These are phyloP conservation scores for Amblyraja radiata DNA, from an alignment of 2,797 vertebrate genomes.

Conservation along the genomic window DNA sequence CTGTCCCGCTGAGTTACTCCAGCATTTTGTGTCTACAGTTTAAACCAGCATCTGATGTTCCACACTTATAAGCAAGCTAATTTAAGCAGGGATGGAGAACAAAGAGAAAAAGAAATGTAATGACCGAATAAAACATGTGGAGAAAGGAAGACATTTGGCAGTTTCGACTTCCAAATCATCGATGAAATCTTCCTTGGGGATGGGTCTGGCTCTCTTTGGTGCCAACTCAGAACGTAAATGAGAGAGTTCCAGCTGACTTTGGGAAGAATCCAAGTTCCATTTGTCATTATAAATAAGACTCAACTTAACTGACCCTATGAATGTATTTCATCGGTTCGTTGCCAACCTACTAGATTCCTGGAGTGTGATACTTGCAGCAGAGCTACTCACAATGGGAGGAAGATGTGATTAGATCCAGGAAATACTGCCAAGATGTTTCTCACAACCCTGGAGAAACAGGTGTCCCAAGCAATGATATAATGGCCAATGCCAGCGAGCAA, in stretches of 20 bases:
- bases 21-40: too few species aligned
- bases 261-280: conserved; percentile 30
- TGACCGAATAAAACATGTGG: background rate
- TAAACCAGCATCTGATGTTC: too few species aligned
- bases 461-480: background rate
- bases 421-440: background rate
- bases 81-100: background rate
- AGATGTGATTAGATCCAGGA: background rate
- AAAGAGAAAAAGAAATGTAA: background rate
- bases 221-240: conserved; percentile 9
- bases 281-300: conserved; percentile 14
- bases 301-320: conserved; percentile 10
- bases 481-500: too few species aligned
- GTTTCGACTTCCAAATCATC: background rate
- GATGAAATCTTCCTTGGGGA: background rate
- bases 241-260: background rate
- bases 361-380: background rate
- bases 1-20: too few species aligned
- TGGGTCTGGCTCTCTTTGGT: background rate
- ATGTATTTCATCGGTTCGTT: background rate
- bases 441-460: background rate
- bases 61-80: background rate
- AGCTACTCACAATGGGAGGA: background rate
- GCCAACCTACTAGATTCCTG: background rate
- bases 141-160: background rate